phyloP scores from a whole-genome alignment of 2,113 vertebrate genomes.

The Paramisgurnus dabryanus region DNA sequence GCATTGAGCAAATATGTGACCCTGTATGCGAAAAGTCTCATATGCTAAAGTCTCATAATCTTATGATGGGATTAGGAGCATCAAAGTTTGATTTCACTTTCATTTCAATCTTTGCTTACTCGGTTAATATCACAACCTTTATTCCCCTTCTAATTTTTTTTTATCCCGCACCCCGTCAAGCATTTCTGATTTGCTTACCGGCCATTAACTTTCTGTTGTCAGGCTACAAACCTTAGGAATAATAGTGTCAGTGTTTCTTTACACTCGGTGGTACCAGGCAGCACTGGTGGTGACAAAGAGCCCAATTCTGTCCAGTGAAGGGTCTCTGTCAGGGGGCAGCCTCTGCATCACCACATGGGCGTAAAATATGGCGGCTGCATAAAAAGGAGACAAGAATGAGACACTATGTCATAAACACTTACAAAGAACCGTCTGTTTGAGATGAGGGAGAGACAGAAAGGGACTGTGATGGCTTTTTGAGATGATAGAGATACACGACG shows the following conservation, averaged over 20 bases:
- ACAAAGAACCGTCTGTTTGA: constrained; percentile 71
- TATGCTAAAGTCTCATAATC: no score
- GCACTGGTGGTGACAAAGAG: constrained; percentile 80
- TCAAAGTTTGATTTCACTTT: no score
- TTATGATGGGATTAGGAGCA: no score
- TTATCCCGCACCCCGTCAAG: constrained; percentile 28
- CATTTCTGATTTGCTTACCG: constrained; percentile 24
- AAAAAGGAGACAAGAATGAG: constrained; percentile 55
- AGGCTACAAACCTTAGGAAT: constrained; percentile 62
- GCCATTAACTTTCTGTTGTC: constrained; percentile 21
- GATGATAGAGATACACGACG: constrained; percentile 14
- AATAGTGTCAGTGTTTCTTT: constrained; percentile 74
- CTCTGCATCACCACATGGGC: constrained; percentile 61
- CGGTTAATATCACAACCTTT: background rate
- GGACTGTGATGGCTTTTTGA: constrained; percentile 12
- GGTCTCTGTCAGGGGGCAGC: constrained; percentile 62
- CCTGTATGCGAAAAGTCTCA: no score
- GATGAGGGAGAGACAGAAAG: constrained; percentile 40
- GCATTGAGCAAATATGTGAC: no score
- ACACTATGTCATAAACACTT: constrained; percentile 45
- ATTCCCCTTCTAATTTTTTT: background rate
- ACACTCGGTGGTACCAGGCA: constrained; percentile 66
- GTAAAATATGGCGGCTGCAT: constrained; percentile 70
- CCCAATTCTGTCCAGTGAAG: constrained; percentile 72
- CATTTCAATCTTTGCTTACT: no score